Percentiles rank a stretch among this genome's conserved stretches.
These are phyloP conservation scores for Monochamus alternatus DNA, from an alignment of 2,888 invertebrate genomes.

Conservation along the genomic window DNA sequence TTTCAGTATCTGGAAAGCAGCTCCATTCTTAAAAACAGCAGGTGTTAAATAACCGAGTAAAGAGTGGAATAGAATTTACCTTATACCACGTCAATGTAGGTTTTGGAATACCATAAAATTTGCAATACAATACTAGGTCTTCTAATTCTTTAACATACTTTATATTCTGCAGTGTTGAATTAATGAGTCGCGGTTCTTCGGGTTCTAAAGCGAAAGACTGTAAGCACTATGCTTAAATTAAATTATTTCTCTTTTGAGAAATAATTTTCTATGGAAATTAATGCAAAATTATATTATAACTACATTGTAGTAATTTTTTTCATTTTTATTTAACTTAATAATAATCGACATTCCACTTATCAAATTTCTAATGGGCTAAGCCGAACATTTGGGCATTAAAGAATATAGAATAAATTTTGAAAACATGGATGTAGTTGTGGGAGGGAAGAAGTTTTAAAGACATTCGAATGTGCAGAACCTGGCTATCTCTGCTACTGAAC, in stretches of 20 bases:
- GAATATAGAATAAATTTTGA: neutral
- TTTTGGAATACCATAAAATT: slow-evolving; percentile 75
- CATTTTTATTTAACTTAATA: too few species aligned
- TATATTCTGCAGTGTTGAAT: slow-evolving; percentile 71
- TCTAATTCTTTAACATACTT: slow-evolving; percentile 65
- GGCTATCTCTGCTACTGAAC: slow-evolving; percentile 71
- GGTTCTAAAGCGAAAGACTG: slow-evolving; percentile 67
- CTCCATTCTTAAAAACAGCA: slow-evolving; percentile 50
- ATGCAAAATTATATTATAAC: too few species aligned
- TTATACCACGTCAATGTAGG: slow-evolving; percentile 82
- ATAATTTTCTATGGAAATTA: too few species aligned
- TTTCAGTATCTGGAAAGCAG: slow-evolving; percentile 52
- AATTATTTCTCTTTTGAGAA: too few species aligned
- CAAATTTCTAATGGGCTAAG: too few species aligned
- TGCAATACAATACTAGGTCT: slow-evolving; percentile 72
- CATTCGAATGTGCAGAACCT: slow-evolving; percentile 72
- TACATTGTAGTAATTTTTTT: too few species aligned
- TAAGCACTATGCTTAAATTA: too few species aligned
- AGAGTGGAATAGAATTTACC: slow-evolving; percentile 70
- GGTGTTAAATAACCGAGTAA: too few species aligned
- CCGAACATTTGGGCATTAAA: neutral
- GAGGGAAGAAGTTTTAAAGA: too few species aligned
- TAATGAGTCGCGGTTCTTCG: slow-evolving; percentile 67
- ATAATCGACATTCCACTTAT: too few species aligned
- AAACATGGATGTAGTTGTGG: too few species aligned